Evolutionary conservation across 2,888 invertebrate genomes (phyloP), one percentile per base, ranked within the genome.

Genomic region (Dryocosmus kuriphilus): DNA sequence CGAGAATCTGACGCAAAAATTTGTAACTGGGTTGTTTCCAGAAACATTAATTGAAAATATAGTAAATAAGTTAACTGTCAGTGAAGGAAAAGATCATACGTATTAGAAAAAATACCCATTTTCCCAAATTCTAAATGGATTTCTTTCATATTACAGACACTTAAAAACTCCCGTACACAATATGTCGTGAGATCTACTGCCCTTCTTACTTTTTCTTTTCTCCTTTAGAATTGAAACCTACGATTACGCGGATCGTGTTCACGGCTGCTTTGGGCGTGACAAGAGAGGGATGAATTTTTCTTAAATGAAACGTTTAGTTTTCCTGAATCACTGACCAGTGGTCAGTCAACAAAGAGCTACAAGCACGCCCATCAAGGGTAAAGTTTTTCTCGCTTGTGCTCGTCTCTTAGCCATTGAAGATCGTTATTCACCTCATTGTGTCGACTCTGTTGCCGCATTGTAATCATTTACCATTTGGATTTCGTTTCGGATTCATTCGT

Each of bases 221-320:
- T 16, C 22, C 38, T 65, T 27, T 67, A 16, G 32, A 77, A 35
- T 14, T 51, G 32, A 60, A 83, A 79, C 11, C 79, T 76, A 77
- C 80, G 80, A 82, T 82, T 83, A 80, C 81, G 80, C 80, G 80
- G 67, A 79, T 83, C 81, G 82, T 81, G 80, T 80, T 75, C 81
- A 74, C 79, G 80, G 62, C 60, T 71, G 79, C 77, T 77, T 77
- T 77, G 51, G 83, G 83, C 83, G 83, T 83, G 79, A 82, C 81
- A 41, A 38, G 41, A 24, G 82, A 78, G 75, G 55, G 79, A 74
- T 60, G 82, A 82, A 83, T 87, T 86, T 84, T 82, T 83, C 83
- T 83, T 83, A 87, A 90, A 87, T 88, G 88, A 89, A 88, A 90
- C 88, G 86, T 89, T 88, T 82, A 83, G 82, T 82, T 82, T 80